These are phyloP conservation scores for Drosophila tani DNA, from an alignment of 1,140 invertebrate genomes.

Conservation along the genomic window DNA sequence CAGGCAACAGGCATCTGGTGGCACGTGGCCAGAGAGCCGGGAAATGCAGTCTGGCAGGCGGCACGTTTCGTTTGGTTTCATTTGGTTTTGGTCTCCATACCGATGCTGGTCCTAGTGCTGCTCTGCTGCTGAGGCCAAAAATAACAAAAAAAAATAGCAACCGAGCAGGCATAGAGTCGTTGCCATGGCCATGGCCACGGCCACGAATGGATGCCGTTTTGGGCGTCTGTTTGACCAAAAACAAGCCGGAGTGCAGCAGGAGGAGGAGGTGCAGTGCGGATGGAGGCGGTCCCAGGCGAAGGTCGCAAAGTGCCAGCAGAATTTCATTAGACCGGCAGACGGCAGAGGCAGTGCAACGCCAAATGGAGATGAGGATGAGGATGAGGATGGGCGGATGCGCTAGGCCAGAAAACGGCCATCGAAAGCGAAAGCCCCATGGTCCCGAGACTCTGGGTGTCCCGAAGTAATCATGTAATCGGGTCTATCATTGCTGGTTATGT, in stretches of 20 bases:
- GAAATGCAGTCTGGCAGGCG: conserved; percentile 45
- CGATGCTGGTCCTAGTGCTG: conserved; percentile 41
- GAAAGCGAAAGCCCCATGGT: conserved; percentile 58
- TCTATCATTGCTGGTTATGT: conserved; percentile 55
- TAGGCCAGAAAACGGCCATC: conserved; percentile 58
- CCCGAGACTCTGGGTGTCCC: conserved; percentile 13
- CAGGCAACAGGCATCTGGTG: conserved; percentile 44
- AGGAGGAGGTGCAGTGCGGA: not conserved
- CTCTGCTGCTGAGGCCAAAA: conserved; percentile 60
- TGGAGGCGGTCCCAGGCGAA: conserved; percentile 38
- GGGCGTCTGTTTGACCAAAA: conserved; percentile 72
- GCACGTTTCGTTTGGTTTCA: conserved; percentile 50
- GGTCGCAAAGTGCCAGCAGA: conserved; percentile 60
- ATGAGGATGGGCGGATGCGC: conserved; percentile 33
- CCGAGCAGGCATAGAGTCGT: conserved; percentile 4
- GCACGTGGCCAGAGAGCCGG: conserved; percentile 35
- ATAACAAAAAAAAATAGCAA: conserved; percentile 58
- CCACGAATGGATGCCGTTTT: conserved; percentile 64
- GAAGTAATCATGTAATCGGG: conserved; percentile 73
- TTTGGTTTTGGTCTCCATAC: conserved; percentile 50
- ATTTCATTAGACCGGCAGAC: conserved; percentile 71
- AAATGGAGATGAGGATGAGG: conserved; percentile 61
- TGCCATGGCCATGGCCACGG: conserved; percentile 40
- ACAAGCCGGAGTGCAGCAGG: conserved; percentile 30
- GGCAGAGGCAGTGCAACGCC: conserved; percentile 48